Percentiles rank a stretch among this genome's conserved stretches.
These are phyloP conservation scores for Acronicta alni DNA, from an alignment of 2,888 invertebrate genomes.

Conservation along the genomic window DNA sequence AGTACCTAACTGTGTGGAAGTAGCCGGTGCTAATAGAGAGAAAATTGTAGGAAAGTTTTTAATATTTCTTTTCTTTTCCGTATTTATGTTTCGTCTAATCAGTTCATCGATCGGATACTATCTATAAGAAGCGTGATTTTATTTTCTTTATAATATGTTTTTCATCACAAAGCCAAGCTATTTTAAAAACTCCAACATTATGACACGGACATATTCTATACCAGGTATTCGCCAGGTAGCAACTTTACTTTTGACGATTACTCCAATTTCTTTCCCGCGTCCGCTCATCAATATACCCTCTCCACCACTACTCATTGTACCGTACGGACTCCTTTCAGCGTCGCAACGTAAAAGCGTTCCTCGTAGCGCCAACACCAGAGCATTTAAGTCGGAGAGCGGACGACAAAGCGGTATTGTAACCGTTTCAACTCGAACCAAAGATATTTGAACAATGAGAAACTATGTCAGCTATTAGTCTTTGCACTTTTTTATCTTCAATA, in stretches of 20 bases:
- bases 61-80: too few relatives aligned
- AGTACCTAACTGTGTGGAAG: too few relatives aligned
- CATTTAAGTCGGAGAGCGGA: slow-evolving; percentile 48
- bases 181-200: too few relatives aligned
- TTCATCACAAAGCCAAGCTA: too few relatives aligned
- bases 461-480: slow-evolving; percentile 39
- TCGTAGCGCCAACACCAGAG: slow-evolving; percentile 54
- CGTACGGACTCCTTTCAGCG: slow-evolving; percentile 51
- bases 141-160: too few relatives aligned
- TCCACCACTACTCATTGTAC: slow-evolving; percentile 49
- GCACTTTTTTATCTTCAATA: slow-evolving; percentile 22
- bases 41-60: too few relatives aligned
- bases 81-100: too few relatives aligned
- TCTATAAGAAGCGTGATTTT: too few relatives aligned
- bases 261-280: slow-evolving; percentile 11
- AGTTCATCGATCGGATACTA: too few relatives aligned
- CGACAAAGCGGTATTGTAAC: slow-evolving; percentile 58
- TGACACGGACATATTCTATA: too few relatives aligned
- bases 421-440: slow-evolving; percentile 44
- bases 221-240: too few relatives aligned
- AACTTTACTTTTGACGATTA: background rate
- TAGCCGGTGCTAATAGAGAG: too few relatives aligned
- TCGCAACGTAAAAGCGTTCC: slow-evolving; percentile 52
- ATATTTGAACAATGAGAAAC: slow-evolving; percentile 45
- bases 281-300: background rate